Evolutionary conservation across 1,140 invertebrate species (phyloP).

Genomic region (Eufriesea mexicana): DNA sequence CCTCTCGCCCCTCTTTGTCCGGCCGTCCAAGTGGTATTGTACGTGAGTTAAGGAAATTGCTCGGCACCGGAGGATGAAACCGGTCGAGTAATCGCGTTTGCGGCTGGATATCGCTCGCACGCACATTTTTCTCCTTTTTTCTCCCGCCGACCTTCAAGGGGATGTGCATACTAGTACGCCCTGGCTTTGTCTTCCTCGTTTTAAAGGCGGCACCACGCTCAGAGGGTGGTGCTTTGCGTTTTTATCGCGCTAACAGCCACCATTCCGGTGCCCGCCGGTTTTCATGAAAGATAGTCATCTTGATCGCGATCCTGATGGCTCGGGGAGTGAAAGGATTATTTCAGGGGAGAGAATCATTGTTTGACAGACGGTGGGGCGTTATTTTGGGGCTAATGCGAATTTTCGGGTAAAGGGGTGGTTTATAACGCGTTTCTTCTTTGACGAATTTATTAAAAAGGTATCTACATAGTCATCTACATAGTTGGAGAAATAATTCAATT

Average conservation of each 20-base stretch:
- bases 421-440: no score
- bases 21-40: slow-evolving; percentile 20
- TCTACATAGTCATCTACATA: no score
- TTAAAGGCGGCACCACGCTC: not conserved
- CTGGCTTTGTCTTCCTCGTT: not conserved
- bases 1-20: slow-evolving; percentile 7
- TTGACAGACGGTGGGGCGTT: not conserved
- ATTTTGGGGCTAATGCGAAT: not conserved
- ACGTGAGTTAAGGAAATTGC: slow-evolving; percentile 45
- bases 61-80: slow-evolving; percentile 18
- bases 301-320: not conserved
- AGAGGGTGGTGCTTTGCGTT: not conserved
- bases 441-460: no score
- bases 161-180: not conserved
- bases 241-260: not conserved
- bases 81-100: slow-evolving; percentile 10
- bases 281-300: not conserved
- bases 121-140: not conserved
- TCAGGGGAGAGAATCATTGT: not conserved
- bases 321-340: not conserved
- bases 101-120: not conserved
- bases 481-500: no score
- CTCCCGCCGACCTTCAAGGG: not conserved
- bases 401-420: not conserved
- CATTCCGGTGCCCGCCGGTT: not conserved